Evolutionary conservation across 2,888 invertebrate species (phyloP).

Genomic region (Orthosia gothica): DNA sequence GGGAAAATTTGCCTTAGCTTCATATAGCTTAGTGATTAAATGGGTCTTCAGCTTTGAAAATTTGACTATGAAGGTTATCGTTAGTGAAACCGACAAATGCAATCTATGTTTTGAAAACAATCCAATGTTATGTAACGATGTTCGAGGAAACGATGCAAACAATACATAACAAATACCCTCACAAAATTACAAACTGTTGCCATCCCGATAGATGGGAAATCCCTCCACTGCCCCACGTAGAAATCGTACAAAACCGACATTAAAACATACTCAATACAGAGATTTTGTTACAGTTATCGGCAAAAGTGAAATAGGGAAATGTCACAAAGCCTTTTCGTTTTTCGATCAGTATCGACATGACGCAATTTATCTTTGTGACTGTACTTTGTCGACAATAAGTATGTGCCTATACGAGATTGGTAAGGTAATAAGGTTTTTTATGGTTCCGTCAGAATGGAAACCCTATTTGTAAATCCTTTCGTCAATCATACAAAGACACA

Average conservation of each 20-base stretch:
- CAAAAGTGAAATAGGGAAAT: conserved; percentile 56
- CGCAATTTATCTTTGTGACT: conserved; percentile 70
- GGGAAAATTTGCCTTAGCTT: too few species aligned
- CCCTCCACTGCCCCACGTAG: conserved; percentile 8
- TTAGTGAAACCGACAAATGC: not conserved
- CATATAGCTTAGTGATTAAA: not conserved
- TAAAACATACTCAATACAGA: conserved; percentile 42
- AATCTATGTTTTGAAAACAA: not conserved
- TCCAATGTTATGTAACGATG: not conserved
- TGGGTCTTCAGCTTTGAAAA: not conserved
- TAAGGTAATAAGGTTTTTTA: conserved; percentile 68
- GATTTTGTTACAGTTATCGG: conserved; percentile 59
- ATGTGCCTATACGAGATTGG: conserved; percentile 68
- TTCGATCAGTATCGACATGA: conserved; percentile 70
- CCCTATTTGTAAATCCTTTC: conserved; percentile 54
- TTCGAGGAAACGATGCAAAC: conserved; percentile 3
- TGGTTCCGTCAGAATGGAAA: conserved; percentile 58
- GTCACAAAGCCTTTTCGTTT: conserved; percentile 67
- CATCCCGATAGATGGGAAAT: conserved; percentile 14
- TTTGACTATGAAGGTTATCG: not conserved
- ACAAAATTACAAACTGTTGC: conserved; percentile 16
- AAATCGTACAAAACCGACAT: conserved; percentile 40
- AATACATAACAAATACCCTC: conserved; percentile 13
- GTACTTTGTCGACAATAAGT: conserved; percentile 68
- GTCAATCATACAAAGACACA: conserved; percentile 40